Percentiles rank a stretch among this genome's conserved stretches.
Conservation (phyloP, 2,888 invertebrate species). For the Eurytoma adleriae region DNA sequence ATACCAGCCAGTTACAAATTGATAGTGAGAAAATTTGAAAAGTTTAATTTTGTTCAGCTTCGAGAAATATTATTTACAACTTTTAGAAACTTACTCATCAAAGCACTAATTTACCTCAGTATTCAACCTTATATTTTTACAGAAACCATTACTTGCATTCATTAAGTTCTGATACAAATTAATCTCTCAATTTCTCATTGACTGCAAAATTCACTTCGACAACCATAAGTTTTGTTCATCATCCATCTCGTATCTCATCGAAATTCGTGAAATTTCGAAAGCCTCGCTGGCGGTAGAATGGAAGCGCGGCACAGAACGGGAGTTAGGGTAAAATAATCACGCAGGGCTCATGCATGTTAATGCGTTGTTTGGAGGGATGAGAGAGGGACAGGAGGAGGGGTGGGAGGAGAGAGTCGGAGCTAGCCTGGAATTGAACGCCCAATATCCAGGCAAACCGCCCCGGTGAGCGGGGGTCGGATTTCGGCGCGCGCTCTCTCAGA, state of each 20-base stretch:
- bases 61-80: too few relatives aligned
- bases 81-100: too few relatives aligned
- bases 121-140: too few relatives aligned
- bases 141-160: too few relatives aligned
- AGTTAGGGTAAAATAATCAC: conserved; percentile 75
- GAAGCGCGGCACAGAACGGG: conserved; percentile 45
- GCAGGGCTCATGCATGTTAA: conserved; percentile 76
- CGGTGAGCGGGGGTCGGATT: conserved; percentile 61
- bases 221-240: too few relatives aligned
- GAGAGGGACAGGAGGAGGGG: conserved; percentile 55
- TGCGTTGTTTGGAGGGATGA: conserved; percentile 72
- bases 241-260: too few relatives aligned
- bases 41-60: too few relatives aligned
- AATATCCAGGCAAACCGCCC: conserved; percentile 71
- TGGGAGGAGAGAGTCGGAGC: conserved; percentile 38
- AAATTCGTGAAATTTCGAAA: conserved; percentile 13
- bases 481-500: conserved; percentile 54
- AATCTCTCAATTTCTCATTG: too few relatives aligned
- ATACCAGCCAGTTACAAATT: background rate
- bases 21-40: too few relatives aligned
- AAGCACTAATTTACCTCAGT: too few relatives aligned
- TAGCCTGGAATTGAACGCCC: conserved; percentile 68
- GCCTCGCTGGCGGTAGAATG: background rate
- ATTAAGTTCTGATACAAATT: too few relatives aligned
- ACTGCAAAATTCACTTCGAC: too few relatives aligned